phyloP scores from a whole-genome alignment of 2,113 vertebrate species.

The Amia ocellicauda region DNA sequence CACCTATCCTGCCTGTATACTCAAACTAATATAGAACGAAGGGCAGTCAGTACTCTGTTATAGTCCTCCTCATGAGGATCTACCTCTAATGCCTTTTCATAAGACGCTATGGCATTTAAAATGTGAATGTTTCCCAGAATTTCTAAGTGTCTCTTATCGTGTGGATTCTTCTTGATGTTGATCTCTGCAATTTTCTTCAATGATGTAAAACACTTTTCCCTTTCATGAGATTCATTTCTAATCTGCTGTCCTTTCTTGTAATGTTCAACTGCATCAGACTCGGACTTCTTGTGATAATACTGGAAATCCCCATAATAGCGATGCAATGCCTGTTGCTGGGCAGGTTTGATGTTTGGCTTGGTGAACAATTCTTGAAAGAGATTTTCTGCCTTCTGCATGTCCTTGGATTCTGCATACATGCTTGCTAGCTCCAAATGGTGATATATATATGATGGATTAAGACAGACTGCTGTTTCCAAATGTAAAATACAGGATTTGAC shows the following conservation, averaged over 20 bases:
- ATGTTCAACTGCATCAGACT: slow-evolving; percentile 45
- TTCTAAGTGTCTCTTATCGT: too few species aligned
- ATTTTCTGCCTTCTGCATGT: slow-evolving; percentile 50
- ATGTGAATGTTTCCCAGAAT: too few species aligned
- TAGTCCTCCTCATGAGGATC: too few species aligned
- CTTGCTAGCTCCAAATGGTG: slow-evolving; percentile 42
- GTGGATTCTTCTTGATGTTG: too few species aligned
- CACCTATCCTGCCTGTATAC: too few species aligned
- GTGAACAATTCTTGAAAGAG: slow-evolving; percentile 41
- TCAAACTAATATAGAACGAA: too few species aligned
- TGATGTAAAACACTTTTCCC: too few species aligned
- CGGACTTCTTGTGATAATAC: slow-evolving; percentile 31
- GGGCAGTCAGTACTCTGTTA: too few species aligned
- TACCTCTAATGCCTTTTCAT: too few species aligned
- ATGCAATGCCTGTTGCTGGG: slow-evolving; percentile 40
- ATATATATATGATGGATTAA: slow-evolving; percentile 38
- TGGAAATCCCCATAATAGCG: slow-evolving; percentile 47
- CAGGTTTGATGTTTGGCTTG: slow-evolving; percentile 15
- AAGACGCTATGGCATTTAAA: too few species aligned
- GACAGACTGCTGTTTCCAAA: slow-evolving; percentile 34
- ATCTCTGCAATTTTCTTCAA: too few species aligned
- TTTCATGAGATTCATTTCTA: neutral
- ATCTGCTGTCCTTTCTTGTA: slow-evolving; percentile 39
- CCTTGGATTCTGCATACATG: slow-evolving; percentile 32
- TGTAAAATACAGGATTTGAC: slow-evolving; percentile 41